A percentile compares a stretch with the other conserved stretches of the same genome.
Evolutionary conservation across 2,888 invertebrate species (phyloP).

Genomic region (Troides helena): DNA sequence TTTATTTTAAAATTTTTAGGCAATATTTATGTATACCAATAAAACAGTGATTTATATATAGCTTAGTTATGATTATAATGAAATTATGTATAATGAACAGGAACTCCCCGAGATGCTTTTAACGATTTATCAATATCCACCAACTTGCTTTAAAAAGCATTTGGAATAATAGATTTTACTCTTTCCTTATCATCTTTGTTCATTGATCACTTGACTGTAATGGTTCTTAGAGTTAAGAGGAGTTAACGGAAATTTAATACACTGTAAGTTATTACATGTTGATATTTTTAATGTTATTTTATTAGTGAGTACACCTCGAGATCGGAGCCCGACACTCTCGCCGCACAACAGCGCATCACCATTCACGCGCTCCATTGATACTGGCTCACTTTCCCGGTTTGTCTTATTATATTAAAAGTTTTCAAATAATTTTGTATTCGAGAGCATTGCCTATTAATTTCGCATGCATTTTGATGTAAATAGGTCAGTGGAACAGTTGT

Average conservation of each 20-base stretch:
- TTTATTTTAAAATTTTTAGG: background rate
- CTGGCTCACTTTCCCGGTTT: slow-evolving; percentile 83
- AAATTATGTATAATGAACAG: too few relatives aligned
- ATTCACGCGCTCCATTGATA: slow-evolving; percentile 87
- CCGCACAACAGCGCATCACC: slow-evolving; percentile 87
- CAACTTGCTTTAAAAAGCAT: too few relatives aligned
- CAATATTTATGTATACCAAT: background rate
- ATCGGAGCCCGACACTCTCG: slow-evolving; percentile 91
- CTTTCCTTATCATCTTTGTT: too few relatives aligned
- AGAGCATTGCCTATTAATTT: slow-evolving; percentile 9
- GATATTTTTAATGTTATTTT: slow-evolving; percentile 36
- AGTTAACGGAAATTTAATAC: background rate
- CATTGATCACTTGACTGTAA: too few relatives aligned
- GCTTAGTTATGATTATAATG: too few relatives aligned
- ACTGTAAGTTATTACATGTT: background rate
- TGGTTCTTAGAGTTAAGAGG: background rate
- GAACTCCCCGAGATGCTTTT: too few relatives aligned
- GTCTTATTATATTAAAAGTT: background rate
- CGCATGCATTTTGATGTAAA: slow-evolving; percentile 19
- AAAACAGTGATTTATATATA: too few relatives aligned
- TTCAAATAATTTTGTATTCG: too few relatives aligned
- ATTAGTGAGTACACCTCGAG: slow-evolving; percentile 89
- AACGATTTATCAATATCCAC: too few relatives aligned
- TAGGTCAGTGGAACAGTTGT: slow-evolving; percentile 90
- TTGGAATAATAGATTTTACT: too few relatives aligned